Base-by-base conservation (phyloP, 2,113 vertebrate genomes). In the Ceuthmochares aereus region DNA sequence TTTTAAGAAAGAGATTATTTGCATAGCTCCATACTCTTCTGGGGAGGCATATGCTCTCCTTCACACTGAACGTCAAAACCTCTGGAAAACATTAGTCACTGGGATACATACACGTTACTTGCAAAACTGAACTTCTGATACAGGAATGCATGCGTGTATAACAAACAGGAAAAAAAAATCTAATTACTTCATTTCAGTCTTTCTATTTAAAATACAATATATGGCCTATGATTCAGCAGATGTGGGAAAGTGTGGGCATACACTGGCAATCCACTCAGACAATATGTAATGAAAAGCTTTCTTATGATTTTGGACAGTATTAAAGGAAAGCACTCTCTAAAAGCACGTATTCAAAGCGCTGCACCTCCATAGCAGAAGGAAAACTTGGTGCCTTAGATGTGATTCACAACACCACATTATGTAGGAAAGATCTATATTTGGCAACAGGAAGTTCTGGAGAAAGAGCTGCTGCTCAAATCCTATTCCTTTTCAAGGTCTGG, bases 31-130 rank as follows among this genome's bases (percentile, higher is more conserved):
- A 64, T 40, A 60, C 25, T 58, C 49, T 60, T 56, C 49, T 79
- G 21, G 9, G 45, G 69, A 74, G 17, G 67, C 47, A 63, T 66
- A 80, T 34, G 32, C 6, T 83, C n/a, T 88, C 67, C 89, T 83
- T 90, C 29, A 92, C 51, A 77, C 30, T 51, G 36, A 90, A 58
- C 55, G 51, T 26, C 29, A 95, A 90, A 92, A 92, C 59, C 63
- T 59, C 83, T 90, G 68, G 76, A 86, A 95, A 95, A 76, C 45
- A 74, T 73, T 80, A 93, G 51, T 90, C 88, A 88, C 9, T 66
- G 27, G 10, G 12, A 86, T 77, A 47, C 64, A 77, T 18, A 73
- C 9, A 20, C n/a, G 63, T 36, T 58, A 56, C 13, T 78, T 83
- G 32, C 45, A 85, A 80, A 81, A 60, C n/a, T 64, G 81, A 76